Evolutionary conservation across 2,888 invertebrate genomes (phyloP).

Genomic region (Eupithecia subfuscata): DNA sequence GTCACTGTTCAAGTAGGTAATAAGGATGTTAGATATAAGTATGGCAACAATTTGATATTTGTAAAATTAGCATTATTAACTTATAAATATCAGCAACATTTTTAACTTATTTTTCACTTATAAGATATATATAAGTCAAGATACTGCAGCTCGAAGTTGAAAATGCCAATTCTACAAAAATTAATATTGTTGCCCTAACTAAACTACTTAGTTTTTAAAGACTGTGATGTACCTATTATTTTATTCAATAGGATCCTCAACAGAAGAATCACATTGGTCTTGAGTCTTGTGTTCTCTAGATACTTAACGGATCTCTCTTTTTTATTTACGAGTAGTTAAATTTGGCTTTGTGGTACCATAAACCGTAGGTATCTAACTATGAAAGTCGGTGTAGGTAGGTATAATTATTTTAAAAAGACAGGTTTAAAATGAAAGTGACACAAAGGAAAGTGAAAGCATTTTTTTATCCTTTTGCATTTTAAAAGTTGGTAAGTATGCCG

Average conservation of each 20-base stretch:
- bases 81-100: too few species aligned
- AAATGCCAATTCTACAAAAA: background rate
- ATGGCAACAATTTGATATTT: too few species aligned
- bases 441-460: background rate
- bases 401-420: background rate
- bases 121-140: background rate
- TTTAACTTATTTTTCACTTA: too few species aligned
- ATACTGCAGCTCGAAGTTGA: background rate
- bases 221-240: background rate
- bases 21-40: too few species aligned
- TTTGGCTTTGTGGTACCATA: background rate
- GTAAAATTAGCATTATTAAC: too few species aligned
- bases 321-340: too few species aligned
- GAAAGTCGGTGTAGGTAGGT: background rate
- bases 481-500: background rate
- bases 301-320: background rate
- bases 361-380: background rate
- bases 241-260: background rate
- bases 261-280: background rate
- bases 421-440: conserved; percentile 7
- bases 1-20: too few species aligned
- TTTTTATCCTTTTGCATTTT: background rate
- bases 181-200: background rate
- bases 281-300: background rate
- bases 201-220: too few species aligned